These are phyloP conservation scores for Chalcis sispes DNA, from an alignment of 2,888 invertebrate species.

Conservation along the genomic window DNA sequence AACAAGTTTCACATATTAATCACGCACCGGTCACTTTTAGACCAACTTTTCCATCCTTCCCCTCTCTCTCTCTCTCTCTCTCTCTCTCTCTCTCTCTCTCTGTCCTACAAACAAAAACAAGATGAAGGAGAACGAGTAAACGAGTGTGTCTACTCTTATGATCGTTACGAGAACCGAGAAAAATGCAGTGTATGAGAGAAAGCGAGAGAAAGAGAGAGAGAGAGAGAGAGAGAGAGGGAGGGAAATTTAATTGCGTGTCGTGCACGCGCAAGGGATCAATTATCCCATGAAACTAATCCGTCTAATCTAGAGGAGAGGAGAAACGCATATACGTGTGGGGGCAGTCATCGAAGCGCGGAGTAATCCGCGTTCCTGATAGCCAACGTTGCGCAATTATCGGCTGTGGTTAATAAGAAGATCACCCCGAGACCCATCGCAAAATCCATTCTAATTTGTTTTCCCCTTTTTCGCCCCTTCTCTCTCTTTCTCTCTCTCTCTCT, in stretches of 20 bases:
- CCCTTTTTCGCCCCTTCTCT: too few species aligned
- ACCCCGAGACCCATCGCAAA: conserved; percentile 53
- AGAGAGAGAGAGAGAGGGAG: neutral
- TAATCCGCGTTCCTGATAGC: conserved; percentile 73
- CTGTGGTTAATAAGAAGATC: conserved; percentile 76
- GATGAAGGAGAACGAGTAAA: too few species aligned
- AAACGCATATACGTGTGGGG: conserved; percentile 42
- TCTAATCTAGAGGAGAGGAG: conserved; percentile 68
- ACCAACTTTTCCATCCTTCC: too few species aligned
- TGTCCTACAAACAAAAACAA: neutral
- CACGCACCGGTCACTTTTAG: conserved; percentile 38
- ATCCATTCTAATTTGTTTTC: conserved; percentile 24
- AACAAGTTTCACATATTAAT: conserved; percentile 30
- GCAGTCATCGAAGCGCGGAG: conserved; percentile 68
- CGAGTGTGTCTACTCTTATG: too few species aligned
- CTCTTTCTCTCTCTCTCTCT: neutral
- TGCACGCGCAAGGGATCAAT: conserved; percentile 58
- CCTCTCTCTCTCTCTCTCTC: neutral
- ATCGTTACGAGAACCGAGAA: too few species aligned
- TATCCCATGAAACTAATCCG: conserved; percentile 70
- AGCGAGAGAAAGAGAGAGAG: neutral
- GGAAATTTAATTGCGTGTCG: conserved; percentile 53
- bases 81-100: too few species aligned
- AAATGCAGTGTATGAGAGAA: too few species aligned
- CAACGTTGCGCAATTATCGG: conserved; percentile 73